These are phyloP conservation scores for Altica lythri DNA, from an alignment of 2,888 invertebrate genomes.

Conservation along the genomic window DNA sequence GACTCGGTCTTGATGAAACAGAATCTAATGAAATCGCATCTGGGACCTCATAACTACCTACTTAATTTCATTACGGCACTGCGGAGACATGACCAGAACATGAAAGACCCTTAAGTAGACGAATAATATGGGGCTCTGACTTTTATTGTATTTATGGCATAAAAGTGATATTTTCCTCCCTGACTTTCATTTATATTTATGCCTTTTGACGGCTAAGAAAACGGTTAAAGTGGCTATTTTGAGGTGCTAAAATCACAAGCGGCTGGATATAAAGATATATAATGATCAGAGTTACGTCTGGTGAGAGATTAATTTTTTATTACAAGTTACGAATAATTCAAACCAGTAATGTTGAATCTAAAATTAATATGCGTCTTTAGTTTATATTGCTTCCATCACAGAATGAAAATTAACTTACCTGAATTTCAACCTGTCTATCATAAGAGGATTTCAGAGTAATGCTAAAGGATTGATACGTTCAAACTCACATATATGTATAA, in stretches of 20 bases:
- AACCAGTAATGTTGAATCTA: too few relatives aligned
- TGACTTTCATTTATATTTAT: conserved; percentile 15
- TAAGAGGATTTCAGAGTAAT: conserved; percentile 7
- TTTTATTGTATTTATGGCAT: conserved; percentile 20
- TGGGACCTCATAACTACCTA: conserved; percentile 29
- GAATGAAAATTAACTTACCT: conserved; percentile 2
- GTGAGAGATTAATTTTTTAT: too few relatives aligned
- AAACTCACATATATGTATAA: not conserved
- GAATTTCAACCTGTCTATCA: conserved; percentile 6
- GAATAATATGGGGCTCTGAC: conserved; percentile 22
- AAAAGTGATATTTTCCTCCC: conserved; percentile 17
- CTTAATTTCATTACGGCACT: conserved; percentile 32
- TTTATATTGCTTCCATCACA: too few relatives aligned
- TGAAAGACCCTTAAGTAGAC: conserved; percentile 39
- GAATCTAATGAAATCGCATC: conserved; percentile 30
- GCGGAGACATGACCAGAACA: conserved; percentile 37
- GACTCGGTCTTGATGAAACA: conserved; percentile 14
- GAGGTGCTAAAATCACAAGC: conserved; percentile 4
- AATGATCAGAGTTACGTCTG: too few relatives aligned
- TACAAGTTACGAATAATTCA: too few relatives aligned
- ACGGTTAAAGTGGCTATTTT: not conserved
- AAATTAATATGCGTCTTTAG: too few relatives aligned
- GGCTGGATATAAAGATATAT: conserved; percentile 1
- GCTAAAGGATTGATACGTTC: conserved; percentile 2
- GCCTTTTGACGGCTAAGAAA: not conserved